phyloP scores from a whole-genome alignment of 2,797 vertebrate genomes.

The Chrosomus eos region DNA sequence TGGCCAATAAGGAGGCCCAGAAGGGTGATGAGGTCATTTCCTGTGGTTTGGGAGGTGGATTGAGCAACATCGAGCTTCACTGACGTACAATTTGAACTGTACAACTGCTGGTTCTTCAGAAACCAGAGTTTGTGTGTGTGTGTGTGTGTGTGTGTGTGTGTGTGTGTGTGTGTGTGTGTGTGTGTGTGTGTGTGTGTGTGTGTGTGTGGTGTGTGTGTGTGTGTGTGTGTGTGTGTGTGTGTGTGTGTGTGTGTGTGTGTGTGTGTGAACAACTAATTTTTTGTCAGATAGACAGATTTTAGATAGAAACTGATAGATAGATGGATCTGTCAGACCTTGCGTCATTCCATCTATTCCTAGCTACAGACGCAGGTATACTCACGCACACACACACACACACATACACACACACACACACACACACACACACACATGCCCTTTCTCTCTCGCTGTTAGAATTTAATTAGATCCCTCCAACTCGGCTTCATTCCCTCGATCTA shows the following conservation, averaged over 20 bases:
- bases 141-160: neutral
- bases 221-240: neutral
- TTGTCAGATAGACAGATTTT: neutral
- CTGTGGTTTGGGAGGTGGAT: slow-evolving; percentile 56
- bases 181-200: slow-evolving; percentile 18
- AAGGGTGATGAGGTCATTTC: slow-evolving; percentile 53
- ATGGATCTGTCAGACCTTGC: slow-evolving; percentile 72
- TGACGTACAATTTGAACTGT: slow-evolving; percentile 54
- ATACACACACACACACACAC: slow-evolving; percentile 57
- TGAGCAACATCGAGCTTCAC: slow-evolving; percentile 45
- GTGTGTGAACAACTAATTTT: neutral
- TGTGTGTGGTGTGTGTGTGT: neutral
- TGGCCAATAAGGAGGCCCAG: slow-evolving; percentile 42
- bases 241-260: neutral
- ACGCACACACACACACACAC: slow-evolving; percentile 70
- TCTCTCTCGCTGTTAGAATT: slow-evolving; percentile 63
- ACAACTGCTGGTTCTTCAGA: slow-evolving; percentile 50
- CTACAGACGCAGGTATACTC: slow-evolving; percentile 73
- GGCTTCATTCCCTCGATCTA: slow-evolving; percentile 53
- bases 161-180: neutral
- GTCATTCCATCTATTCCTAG: slow-evolving; percentile 79
- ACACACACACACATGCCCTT: slow-evolving; percentile 45
- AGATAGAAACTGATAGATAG: too few relatives aligned
- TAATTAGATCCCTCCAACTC: slow-evolving; percentile 73
- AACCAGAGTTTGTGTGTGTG: slow-evolving; percentile 29